phyloP scores from a whole-genome alignment of 2,113 vertebrate species.

The Melanerpes formicivorus region DNA sequence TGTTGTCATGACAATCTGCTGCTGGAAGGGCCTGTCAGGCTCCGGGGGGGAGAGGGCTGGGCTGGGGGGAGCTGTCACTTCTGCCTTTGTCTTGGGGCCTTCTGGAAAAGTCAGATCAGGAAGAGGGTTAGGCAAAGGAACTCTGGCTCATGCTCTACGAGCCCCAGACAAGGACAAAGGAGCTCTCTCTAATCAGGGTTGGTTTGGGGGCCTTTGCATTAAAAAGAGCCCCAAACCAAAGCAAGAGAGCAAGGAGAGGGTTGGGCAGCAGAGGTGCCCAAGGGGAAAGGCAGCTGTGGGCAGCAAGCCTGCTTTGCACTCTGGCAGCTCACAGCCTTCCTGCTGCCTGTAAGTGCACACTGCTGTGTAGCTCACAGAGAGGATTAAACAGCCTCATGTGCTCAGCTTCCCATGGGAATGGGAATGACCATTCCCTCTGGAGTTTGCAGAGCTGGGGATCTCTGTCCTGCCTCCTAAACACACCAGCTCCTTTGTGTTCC shows the following conservation, averaged over 20 bases:
- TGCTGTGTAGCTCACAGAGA: not conserved
- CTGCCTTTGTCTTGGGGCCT: conserved; percentile 21
- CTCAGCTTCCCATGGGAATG: not conserved
- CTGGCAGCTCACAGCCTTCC: not conserved
- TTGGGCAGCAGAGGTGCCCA: not conserved
- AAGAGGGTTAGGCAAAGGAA: not conserved
- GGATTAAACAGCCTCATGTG: not conserved
- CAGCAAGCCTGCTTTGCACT: not conserved
- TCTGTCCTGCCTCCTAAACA: not conserved
- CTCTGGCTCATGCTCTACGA: not conserved
- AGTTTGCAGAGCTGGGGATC: not conserved
- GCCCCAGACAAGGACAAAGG: not conserved
- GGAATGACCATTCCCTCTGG: not conserved
- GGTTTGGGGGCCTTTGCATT: not conserved
- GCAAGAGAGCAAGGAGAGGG: not conserved
- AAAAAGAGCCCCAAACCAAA: not conserved
- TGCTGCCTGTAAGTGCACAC: not conserved
- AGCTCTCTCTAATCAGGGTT: not conserved
- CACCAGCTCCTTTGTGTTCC: not conserved
- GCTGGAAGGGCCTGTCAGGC: conserved; percentile 30
- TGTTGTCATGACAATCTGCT: conserved; percentile 68
- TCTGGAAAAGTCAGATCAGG: conserved; percentile 10
- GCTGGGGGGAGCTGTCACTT: not conserved
- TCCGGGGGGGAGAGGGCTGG: not conserved
- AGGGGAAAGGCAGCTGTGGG: not conserved